Evolutionary conservation across 2,797 vertebrate species (phyloP).

Genomic region (Typhlichthys subterraneus): DNA sequence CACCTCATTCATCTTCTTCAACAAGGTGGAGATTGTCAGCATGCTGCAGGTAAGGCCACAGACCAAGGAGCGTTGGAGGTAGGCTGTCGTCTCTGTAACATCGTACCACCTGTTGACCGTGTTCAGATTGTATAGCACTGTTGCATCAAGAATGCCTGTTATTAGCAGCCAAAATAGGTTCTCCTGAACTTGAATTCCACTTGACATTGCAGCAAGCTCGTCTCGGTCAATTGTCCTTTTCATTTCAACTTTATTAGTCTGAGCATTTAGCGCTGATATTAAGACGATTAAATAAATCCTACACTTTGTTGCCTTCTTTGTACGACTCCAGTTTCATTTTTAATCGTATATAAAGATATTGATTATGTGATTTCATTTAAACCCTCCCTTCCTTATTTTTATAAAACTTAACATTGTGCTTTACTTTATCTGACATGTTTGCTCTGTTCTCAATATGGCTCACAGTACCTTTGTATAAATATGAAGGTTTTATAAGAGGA

Average conservation of each 20-base stretch:
- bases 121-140: neutral
- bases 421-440: too few relatives aligned
- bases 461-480: neutral
- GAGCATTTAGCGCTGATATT: too few relatives aligned
- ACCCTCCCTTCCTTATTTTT: too few relatives aligned
- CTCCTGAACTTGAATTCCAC: neutral
- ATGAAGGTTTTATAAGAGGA: neutral
- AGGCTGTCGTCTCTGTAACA: neutral
- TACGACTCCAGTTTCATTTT: too few relatives aligned
- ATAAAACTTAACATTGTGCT: too few relatives aligned
- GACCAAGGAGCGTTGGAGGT: constrained; percentile 4
- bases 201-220: neutral
- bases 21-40: constrained; percentile 99
- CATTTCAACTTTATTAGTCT: too few relatives aligned
- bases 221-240: neutral
- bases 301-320: too few relatives aligned
- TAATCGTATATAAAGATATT: too few relatives aligned
- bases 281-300: too few relatives aligned
- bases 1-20: constrained; percentile 99
- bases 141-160: too few relatives aligned
- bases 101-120: neutral
- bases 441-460: neutral
- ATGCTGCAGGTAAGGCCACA: constrained; percentile 93
- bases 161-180: too few relatives aligned
- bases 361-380: too few relatives aligned